Evolutionary conservation across 2,113 vertebrate genomes (phyloP), one percentile per base, ranked within the genome.

Genomic region (Mohoua ochrocephala): DNA sequence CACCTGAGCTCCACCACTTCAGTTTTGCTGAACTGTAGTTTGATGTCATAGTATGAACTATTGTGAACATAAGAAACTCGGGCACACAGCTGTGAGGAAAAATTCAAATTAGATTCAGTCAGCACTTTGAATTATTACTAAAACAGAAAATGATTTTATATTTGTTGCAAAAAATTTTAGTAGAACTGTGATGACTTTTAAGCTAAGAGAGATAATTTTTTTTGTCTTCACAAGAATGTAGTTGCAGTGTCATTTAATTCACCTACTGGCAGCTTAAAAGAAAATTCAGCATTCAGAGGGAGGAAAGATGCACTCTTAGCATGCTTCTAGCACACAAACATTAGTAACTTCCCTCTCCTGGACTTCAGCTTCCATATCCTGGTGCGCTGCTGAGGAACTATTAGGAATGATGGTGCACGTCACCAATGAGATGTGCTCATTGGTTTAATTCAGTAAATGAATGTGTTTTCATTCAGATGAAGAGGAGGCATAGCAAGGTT

Each of bases 131-230:
- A 91, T 76, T 94, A 81, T 59, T 42, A 63, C 45, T 75, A 84
- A 81, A 31, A 24, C 52, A 89, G 59, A 54, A 94, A 95, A 78
- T 49, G 2, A 30, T 69, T 96, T 84, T 84, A 35, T 54, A 82
- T 70, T 74, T 96, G 60, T 93, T 94, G 63, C 57, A 86, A 93
- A 91, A 91, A 92, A 65, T 88, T 87, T 91, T 73, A 79, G 63
- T 41, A 93, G 84, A 86, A 92, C 45, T 88, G 57, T 78, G 56
- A 92, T 94, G 82, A 96, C 78, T 97, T 96, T 96, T 95, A 95
- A 89, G 54, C 24, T 92, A 87, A 95, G 93, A 91, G 57, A 91
- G 56, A 54, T 15, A 85, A 27, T 57, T 89, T 87, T 52, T 61
- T 73, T 92, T 93, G 63, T 77, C 90, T 97, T 89, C 84, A 68